These are phyloP conservation scores for Chydorus sphaericus DNA, from an alignment of 2,888 invertebrate genomes.

Conservation along the genomic window DNA sequence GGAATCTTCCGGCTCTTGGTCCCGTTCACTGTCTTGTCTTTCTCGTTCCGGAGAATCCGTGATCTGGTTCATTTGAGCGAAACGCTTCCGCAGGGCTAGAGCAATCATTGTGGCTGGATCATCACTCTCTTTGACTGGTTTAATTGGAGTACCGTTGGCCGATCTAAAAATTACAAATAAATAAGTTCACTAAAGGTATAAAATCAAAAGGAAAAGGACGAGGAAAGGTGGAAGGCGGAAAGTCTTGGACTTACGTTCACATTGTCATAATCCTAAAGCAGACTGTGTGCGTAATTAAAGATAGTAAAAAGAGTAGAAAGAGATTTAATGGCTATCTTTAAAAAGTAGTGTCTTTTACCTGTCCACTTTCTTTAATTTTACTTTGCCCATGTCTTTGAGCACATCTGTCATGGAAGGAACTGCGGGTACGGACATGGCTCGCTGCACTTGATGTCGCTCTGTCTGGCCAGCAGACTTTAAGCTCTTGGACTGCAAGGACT, in stretches of 20 bases:
- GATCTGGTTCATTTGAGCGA: slow-evolving; percentile 24
- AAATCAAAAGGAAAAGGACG: background rate
- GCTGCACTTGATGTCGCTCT: background rate
- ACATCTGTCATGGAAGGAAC: slow-evolving; percentile 16
- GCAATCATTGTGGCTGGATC: slow-evolving; percentile 29
- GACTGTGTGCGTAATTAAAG: background rate
- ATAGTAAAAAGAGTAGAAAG: background rate
- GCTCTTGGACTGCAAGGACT: slow-evolving; percentile 11
- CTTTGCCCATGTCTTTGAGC: slow-evolving; percentile 15
- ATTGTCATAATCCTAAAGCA: background rate
- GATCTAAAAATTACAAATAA: slow-evolving; percentile 4
- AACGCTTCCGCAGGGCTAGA: slow-evolving; percentile 29
- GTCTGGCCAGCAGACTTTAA: slow-evolving; percentile 5
- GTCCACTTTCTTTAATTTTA: slow-evolving; percentile 16
- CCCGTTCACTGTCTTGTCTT: background rate
- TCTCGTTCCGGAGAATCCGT: slow-evolving; percentile 12
- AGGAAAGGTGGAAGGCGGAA: background rate
- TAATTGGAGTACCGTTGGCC: slow-evolving; percentile 3
- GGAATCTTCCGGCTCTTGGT: slow-evolving; percentile 6
- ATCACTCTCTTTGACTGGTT: slow-evolving; percentile 17
- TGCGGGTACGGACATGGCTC: slow-evolving; percentile 12
- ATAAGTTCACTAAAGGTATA: background rate
- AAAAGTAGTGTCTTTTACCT: slow-evolving; percentile 14
- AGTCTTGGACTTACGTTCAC: background rate
- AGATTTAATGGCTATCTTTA: background rate